These are phyloP conservation scores for Serilophus lunatus DNA, from an alignment of 2,113 vertebrate species.

Conservation along the genomic window DNA sequence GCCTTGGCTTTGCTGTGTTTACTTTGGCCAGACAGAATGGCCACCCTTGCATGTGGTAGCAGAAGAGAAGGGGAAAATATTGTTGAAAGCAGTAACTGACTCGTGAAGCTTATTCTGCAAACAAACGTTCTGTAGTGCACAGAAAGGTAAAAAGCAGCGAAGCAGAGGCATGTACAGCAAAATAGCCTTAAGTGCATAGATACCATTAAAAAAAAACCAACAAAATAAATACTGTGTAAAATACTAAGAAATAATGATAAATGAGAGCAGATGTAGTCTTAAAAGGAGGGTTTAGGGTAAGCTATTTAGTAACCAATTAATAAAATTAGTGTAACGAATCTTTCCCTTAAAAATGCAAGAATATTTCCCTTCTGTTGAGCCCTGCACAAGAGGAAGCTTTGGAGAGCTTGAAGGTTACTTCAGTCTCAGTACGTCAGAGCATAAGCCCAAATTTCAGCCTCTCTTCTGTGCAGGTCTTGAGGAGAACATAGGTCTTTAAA, in stretches of 20 bases:
- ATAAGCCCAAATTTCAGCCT: neutral
- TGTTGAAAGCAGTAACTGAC: neutral
- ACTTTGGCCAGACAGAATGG: neutral
- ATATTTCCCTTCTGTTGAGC: neutral
- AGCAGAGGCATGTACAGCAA: neutral
- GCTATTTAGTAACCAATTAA: neutral
- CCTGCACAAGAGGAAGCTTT: neutral
- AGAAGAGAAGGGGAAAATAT: neutral
- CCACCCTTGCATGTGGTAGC: neutral
- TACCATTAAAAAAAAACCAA: neutral
- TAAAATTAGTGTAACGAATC: neutral
- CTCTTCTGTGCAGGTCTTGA: neutral
- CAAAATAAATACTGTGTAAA: constrained; percentile 25
- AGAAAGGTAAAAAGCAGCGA: neutral
- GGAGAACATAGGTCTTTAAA: neutral
- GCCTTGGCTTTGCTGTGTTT: neutral
- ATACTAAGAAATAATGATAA: neutral
- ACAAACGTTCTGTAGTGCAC: neutral
- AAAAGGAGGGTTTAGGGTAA: neutral
- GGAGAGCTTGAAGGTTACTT: neutral
- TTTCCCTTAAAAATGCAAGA: neutral
- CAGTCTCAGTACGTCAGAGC: neutral
- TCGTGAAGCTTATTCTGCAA: constrained; percentile 1
- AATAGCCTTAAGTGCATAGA: neutral
- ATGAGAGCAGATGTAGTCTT: neutral